Percentiles rank a stretch among this genome's conserved stretches.
These are phyloP conservation scores for Polylopha cassiicola DNA, from an alignment of 2,888 invertebrate species.

Conservation along the genomic window DNA sequence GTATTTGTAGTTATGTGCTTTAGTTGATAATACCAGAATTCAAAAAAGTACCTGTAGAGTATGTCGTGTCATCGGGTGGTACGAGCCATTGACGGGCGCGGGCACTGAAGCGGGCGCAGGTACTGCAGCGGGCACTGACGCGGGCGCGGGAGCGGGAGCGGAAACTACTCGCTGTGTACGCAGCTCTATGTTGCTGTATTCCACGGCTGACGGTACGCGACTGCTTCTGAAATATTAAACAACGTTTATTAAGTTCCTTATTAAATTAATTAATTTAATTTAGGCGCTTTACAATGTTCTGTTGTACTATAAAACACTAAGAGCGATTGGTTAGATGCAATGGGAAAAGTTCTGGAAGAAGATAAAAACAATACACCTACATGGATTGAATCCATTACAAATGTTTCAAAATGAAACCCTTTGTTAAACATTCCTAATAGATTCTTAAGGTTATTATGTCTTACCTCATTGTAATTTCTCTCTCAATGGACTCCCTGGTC, in stretches of 20 bases:
- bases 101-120: conserved; percentile 49
- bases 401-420: too few species aligned
- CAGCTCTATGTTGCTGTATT: conserved; percentile 76
- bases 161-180: conserved; percentile 49
- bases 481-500: conserved; percentile 61
- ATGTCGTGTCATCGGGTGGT: conserved; percentile 83
- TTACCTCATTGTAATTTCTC: conserved; percentile 72
- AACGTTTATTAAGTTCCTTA: conserved; percentile 5
- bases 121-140: conserved; percentile 48
- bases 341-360: too few species aligned
- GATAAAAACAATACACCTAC: too few species aligned
- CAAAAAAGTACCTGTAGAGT: conserved; percentile 58
- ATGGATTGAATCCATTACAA: too few species aligned
- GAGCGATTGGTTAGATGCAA: too few species aligned
- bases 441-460: too few species aligned
- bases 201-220: conserved; percentile 76
- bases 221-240: conserved; percentile 66
- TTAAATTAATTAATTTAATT: background rate
- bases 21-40: too few species aligned
- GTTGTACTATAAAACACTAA: too few species aligned
- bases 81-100: conserved; percentile 55
- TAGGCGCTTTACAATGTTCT: too few species aligned
- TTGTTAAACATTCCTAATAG: too few species aligned
- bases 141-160: conserved; percentile 47
- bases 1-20: too few species aligned